Conservation (phyloP, 2,113 vertebrate species). For the Dolichotis patagonum region DNA sequence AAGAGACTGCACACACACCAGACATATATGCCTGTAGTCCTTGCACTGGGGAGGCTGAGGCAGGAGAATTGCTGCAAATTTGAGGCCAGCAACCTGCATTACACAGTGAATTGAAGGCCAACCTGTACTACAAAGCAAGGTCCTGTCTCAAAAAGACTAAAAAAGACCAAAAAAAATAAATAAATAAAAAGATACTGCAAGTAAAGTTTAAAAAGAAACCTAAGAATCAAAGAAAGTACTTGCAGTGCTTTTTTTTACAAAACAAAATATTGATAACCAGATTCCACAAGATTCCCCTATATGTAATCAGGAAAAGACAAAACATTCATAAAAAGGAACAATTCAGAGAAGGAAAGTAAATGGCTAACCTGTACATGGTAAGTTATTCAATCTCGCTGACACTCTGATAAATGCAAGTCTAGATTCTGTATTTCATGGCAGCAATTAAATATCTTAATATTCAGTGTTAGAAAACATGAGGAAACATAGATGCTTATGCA, state of each 20-base stretch:
- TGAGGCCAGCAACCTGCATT: too few relatives aligned
- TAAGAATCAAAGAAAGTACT: not conserved
- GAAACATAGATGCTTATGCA: not conserved
- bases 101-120: too few relatives aligned
- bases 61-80: too few relatives aligned
- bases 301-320: not conserved
- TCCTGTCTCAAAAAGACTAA: too few relatives aligned
- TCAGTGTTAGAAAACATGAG: not conserved
- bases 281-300: not conserved
- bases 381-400: not conserved
- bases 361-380: not conserved
- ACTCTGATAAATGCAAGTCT: not conserved
- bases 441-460: constrained; percentile 37
- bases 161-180: too few relatives aligned
- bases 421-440: not conserved
- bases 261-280: not conserved
- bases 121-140: too few relatives aligned
- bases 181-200: not conserved
- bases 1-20: not conserved
- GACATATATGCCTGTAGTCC: too few relatives aligned
- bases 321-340: not conserved
- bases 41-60: too few relatives aligned
- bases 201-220: not conserved
- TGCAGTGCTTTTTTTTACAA: not conserved
- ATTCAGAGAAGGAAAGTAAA: not conserved